Evolutionary conservation across 2,888 invertebrate genomes (phyloP).

Genomic region (Ametastegia equiseti): DNA sequence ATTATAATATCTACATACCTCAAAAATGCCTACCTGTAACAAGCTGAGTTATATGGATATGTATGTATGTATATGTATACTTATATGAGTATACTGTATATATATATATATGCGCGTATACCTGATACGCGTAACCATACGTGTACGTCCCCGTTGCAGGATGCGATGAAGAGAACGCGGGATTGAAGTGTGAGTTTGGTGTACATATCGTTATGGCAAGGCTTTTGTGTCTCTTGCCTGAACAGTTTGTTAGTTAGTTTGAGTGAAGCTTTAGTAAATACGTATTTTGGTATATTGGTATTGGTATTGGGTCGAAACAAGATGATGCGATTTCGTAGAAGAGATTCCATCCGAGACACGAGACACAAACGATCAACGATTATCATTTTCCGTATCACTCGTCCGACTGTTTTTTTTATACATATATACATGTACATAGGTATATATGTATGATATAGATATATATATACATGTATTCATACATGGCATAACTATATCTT

Average conservation of each 20-base stretch:
- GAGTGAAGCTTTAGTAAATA: background rate
- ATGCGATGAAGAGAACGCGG: background rate
- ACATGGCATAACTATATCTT: no score
- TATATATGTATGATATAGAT: background rate
- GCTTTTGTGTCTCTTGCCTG: background rate
- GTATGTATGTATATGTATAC: no score
- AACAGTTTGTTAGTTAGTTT: background rate
- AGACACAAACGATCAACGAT: constrained; percentile 34
- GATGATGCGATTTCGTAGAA: constrained; percentile 47
- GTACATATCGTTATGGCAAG: background rate
- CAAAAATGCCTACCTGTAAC: background rate
- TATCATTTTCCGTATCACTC: constrained; percentile 38
- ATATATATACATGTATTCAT: background rate
- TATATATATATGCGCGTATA: background rate
- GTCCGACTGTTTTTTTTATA: background rate
- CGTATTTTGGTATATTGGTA: background rate
- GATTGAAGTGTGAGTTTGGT: no score
- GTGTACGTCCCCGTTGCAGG: background rate
- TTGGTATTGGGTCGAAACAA: constrained; percentile 16
- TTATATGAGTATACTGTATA: no score
- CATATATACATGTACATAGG: background rate
- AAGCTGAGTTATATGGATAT: constrained; percentile 14
- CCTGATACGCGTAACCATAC: constrained; percentile 9
- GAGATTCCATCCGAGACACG: constrained; percentile 37
- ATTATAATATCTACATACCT: background rate